Evolutionary conservation across 1,140 invertebrate genomes (phyloP).

Genomic region (Dinoponera quadriceps): DNA sequence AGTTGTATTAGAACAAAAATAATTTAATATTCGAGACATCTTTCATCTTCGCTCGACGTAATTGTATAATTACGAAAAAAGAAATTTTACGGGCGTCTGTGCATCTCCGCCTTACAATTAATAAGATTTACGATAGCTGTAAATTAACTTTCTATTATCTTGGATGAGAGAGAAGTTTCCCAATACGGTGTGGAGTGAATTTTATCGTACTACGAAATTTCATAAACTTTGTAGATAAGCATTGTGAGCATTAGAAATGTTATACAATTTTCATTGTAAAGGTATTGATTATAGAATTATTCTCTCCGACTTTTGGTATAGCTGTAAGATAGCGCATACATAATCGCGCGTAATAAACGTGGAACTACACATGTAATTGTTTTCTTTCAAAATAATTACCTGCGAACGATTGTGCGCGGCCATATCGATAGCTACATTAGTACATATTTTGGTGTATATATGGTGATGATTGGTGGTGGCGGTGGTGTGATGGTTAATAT

Average conservation of each 20-base stretch:
- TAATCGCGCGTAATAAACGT: constrained; percentile 53
- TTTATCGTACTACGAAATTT: constrained; percentile 19
- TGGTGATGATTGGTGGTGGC: too few species aligned
- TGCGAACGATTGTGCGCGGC: constrained; percentile 40
- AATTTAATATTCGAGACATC: constrained; percentile 35
- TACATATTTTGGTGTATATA: background rate
- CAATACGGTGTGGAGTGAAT: constrained; percentile 13
- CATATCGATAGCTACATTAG: background rate
- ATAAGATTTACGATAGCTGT: background rate
- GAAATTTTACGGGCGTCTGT: too few species aligned
- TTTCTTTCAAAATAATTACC: constrained; percentile 27
- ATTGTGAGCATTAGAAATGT: constrained; percentile 1
- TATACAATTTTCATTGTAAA: constrained; percentile 13
- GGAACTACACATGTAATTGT: constrained; percentile 10
- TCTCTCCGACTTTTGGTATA: constrained; percentile 4
- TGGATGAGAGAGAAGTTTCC: background rate
- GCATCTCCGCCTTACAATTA: background rate
- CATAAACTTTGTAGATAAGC: constrained; percentile 34
- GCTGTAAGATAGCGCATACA: background rate
- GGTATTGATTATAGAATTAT: constrained; percentile 29
- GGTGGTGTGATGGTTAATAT: background rate
- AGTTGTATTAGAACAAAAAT: background rate
- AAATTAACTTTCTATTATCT: background rate
- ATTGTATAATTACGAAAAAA: too few species aligned
- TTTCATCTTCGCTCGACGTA: constrained; percentile 16